A percentile compares a stretch with the other conserved stretches of the same genome.
These are phyloP conservation scores for Tetranychus truncatus DNA, from an alignment of 2,888 invertebrate species.

Conservation along the genomic window DNA sequence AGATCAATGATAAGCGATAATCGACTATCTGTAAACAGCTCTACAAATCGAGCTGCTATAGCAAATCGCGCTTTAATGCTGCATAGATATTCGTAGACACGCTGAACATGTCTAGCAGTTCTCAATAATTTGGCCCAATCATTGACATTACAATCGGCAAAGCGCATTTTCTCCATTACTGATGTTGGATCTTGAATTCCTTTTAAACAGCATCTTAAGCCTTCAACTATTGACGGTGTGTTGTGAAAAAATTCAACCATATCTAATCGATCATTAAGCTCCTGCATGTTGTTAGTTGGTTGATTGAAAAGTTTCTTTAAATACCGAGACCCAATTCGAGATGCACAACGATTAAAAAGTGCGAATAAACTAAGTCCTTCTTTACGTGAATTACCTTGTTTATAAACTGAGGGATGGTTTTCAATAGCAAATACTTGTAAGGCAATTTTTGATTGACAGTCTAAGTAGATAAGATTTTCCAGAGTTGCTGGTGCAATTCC, in stretches of 20 bases:
- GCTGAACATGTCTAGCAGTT: not conserved
- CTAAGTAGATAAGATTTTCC: not conserved
- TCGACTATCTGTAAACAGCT: not conserved
- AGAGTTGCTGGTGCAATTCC: not conserved
- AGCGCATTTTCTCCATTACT: conserved; percentile 1
- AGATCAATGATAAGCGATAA: not conserved
- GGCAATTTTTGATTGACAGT: not conserved
- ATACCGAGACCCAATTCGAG: conserved; percentile 2
- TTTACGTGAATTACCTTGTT: conserved; percentile 1
- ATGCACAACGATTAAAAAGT: not conserved
- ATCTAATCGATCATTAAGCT: conserved; percentile 8
- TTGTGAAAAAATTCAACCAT: conserved; percentile 7
- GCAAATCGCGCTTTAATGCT: not conserved
- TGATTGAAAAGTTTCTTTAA: not conserved
- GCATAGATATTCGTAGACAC: not conserved
- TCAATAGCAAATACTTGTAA: conserved; percentile 5
- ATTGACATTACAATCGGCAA: not conserved
- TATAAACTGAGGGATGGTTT: conserved; percentile 11
- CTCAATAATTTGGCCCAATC: not conserved
- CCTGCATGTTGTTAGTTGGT: not conserved
- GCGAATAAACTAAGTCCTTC: not conserved
- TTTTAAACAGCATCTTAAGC: not conserved
- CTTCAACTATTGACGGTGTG: not conserved
- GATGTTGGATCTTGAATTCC: not conserved
- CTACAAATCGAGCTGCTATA: not conserved